Base-by-base conservation (phyloP, 2,888 invertebrate genomes). In the Leptopilina syphax region DNA sequence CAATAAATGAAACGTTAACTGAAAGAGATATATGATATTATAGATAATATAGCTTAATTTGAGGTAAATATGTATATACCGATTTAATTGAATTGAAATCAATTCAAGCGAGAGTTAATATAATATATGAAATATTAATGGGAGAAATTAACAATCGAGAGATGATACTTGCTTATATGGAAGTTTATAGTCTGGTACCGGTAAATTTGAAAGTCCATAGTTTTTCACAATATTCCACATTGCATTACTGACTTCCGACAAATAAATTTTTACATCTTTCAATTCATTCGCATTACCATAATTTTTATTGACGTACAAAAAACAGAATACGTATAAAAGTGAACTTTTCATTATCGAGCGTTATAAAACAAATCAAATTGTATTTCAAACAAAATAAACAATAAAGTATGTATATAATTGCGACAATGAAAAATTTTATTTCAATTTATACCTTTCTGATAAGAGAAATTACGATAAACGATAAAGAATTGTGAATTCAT, bases 121-220 rank as follows among this genome's bases (percentile, higher is more conserved):
- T 63, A 63, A 63, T 24, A 63, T 24, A 24, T 63, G 63, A 63
- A 63, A 63, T 63, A 10, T 24, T 63, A 63, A 9, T 24, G 24
- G 24, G 18, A 24, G 24, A 63, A 34, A 34, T 34, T 34, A 34
- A 18, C 3, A 41, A 57, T 73, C n/a, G 1, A 10, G 50, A 50
- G 10, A 50, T 41, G n/a, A 18, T 57, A 57, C 54, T 57, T 57
- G 34, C 73, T 73, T 73, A 34, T 57, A 73, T 0, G 27, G 0
- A 34, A 57, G 34, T 57, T 57, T 34, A 34, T 9, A 73, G n/a
- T 73, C 34, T 7, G 73, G 73, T 8, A 73, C 73, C 0, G 73
- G 73, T 57, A 73, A 73, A 41, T 73, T 73, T 18, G 73, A 73
- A 27, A 73, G 27, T n/a, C 73, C 73, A 41, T 73, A 73, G 34